Base-by-base conservation (phyloP, 2,888 invertebrate genomes). In the Loripinus fragilis region DNA sequence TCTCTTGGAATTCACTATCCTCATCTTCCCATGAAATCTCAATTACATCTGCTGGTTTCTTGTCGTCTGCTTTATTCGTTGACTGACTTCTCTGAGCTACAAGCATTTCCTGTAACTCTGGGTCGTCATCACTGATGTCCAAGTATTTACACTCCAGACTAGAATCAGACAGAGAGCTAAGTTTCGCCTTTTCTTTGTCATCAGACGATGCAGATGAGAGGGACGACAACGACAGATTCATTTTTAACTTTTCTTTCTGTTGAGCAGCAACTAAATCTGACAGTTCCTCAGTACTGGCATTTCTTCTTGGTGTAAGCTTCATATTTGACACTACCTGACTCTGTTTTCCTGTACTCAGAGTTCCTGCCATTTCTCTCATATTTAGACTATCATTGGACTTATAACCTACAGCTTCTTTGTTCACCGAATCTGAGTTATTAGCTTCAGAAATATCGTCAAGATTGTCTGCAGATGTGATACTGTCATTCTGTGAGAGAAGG, bases 71-170 rank as follows among this genome's bases (percentile, higher is more conserved):
- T 28, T 76, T 66, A 20, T 50, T 66, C 5, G 30, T 35, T 8
- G 45, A 23, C 12, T 38, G 60, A 15, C 35, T 17, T 67, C 78
- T 83, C 65, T 87, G 85, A 60, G 84, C 81, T 48, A 78, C 52
- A 25, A 86, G 38, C 72, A 86, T 85, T 70, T 86, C 83, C 28
- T 78, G 73, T 0, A 87, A 35, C 42, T 87, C 86, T 12, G 77
- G 64, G 41, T 88, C 87, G 12, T 82, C 80, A 38, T 85, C 84
- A 55, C 48, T 78, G 10, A 81, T 84, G 33, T 81, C 81, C 30
- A 84, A 68, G 0, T 67, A 73, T 55, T 80, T 79, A 71, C 76
- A 79, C 38, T 84, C 83, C 15, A 81, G 35, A 50, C 84, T 81
- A 10, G 79, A 71, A 8, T 68, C 48, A 25, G 68, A 68, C 30